A percentile compares a stretch with the other conserved stretches of the same genome.
Evolutionary conservation across 2,113 vertebrate genomes (phyloP).

Genomic region (Philantomba maxwellii): DNA sequence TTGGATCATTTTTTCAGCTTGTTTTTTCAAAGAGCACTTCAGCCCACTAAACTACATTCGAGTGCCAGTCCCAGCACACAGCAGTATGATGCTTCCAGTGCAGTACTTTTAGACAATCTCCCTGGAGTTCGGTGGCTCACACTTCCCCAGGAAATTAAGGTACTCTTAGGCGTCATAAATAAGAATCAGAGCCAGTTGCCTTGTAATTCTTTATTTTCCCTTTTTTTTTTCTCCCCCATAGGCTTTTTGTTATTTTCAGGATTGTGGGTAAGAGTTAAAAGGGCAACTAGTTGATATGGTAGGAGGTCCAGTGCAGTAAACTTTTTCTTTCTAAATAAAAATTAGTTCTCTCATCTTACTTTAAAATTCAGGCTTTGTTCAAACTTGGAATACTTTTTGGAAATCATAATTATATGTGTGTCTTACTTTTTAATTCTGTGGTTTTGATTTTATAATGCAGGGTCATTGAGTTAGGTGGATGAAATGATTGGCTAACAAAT

Average conservation of each 20-base stretch:
- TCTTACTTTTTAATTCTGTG: slow-evolving; percentile 18
- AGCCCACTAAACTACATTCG: slow-evolving; percentile 74
- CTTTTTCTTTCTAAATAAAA: slow-evolving; percentile 2
- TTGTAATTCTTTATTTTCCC: neutral
- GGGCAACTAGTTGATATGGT: neutral
- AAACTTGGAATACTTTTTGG: neutral
- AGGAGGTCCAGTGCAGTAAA: neutral
- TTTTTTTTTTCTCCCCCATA: neutral
- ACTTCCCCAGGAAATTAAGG: slow-evolving; percentile 90
- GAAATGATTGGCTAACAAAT: no score
- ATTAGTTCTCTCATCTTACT: neutral
- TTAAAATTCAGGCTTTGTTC: slow-evolving; percentile 11
- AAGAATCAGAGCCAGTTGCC: neutral
- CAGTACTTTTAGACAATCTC: slow-evolving; percentile 84
- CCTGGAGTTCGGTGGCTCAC: slow-evolving; percentile 91
- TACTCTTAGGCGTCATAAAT: slow-evolving; percentile 37
- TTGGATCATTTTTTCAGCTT: slow-evolving; percentile 97
- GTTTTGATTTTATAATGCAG: neutral
- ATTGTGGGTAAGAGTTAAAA: neutral
- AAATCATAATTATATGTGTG: neutral
- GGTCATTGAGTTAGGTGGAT: neutral
- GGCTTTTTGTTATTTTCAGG: neutral
- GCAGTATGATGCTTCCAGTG: slow-evolving; percentile 73
- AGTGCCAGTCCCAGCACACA: slow-evolving; percentile 66
- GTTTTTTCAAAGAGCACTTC: slow-evolving; percentile 93